Evolutionary conservation across 2,888 invertebrate genomes (phyloP).

Genomic region (Cryptops parisi): DNA sequence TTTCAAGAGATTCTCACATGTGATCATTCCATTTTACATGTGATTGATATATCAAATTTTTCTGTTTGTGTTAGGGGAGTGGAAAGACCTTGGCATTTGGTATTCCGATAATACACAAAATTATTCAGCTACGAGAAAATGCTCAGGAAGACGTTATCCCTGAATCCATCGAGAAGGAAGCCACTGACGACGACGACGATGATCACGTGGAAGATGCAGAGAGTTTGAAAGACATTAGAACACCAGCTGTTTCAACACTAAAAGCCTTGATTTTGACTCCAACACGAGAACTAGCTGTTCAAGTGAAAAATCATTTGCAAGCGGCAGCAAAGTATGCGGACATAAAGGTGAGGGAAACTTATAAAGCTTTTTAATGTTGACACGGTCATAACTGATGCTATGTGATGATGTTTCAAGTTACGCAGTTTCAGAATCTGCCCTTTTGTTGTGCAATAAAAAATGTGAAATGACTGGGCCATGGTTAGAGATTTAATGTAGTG

Average conservation of each 20-base stretch:
- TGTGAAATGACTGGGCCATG: too few species aligned
- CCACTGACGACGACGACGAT: not conserved
- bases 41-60: not conserved
- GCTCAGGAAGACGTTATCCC: not conserved
- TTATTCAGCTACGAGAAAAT: constrained; percentile 45
- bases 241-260: not conserved
- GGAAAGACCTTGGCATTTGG: constrained; percentile 98
- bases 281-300: constrained; percentile 89
- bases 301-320: constrained; percentile 72
- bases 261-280: constrained; percentile 66
- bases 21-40: too few species aligned
- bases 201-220: not conserved
- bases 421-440: too few species aligned
- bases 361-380: too few species aligned
- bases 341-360: constrained; percentile 36
- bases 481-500: too few species aligned
- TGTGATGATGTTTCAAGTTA: too few species aligned
- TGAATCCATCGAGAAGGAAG: not conserved
- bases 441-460: too few species aligned
- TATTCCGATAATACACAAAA: constrained; percentile 77
- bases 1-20: too few species aligned
- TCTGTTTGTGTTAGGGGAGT: constrained; percentile 48
- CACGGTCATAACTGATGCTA: too few species aligned
- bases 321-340: constrained; percentile 66
- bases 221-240: not conserved